Evolutionary conservation across 2,113 vertebrate species (phyloP), one percentile per base, ranked within the genome.

Genomic region (Seriola quinqueradiata): DNA sequence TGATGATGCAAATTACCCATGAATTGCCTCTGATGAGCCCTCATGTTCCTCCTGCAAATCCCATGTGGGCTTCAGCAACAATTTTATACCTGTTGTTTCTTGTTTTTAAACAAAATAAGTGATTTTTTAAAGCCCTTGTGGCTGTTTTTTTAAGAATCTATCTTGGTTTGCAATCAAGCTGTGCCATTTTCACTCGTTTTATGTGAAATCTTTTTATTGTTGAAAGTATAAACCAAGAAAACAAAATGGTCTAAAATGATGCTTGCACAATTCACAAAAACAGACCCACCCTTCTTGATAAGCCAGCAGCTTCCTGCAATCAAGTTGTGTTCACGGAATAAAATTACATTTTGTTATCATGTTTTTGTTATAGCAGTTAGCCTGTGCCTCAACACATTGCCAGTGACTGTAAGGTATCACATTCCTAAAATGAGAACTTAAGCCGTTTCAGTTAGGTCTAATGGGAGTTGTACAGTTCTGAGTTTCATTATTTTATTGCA

Each of bases 41-140:
- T 25, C 21, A 38, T 46, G 36, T 52, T 70, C 50, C 28, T 48
- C 50, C 21, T 44, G 34, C 32, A 36, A 68, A 64, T 34, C 28
- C 44, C 38, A 55, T 52, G 74, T 36, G 23, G 77, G 19, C 13
- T 79, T 23, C 25, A 55, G 23, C n/a, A 32, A 36, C 48, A 52
- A 64, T 50, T 50, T 81, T 1, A 44, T 8, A 2, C 65, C n/a
- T 60, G 21, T 14, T 40, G 1, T 59, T 70, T 59, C 19, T 74
- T 38, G 0, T 25, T 61, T 61, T 58, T 0, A 6, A 87, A 92
- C 91, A 92, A 92, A 90, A 90, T 75, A 52, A 75, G 81, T 83
- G 81, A 63, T 55, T 32, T 77, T 73, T 44, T n/a, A 42, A 66
- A 79, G 83, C 79, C 79, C 83, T 88, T 81, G 38, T 92, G 83